A percentile compares a stretch with the other conserved stretches of the same genome.
phyloP scores from a whole-genome alignment of 1,140 invertebrate genomes.

The Centruroides vittatus region DNA sequence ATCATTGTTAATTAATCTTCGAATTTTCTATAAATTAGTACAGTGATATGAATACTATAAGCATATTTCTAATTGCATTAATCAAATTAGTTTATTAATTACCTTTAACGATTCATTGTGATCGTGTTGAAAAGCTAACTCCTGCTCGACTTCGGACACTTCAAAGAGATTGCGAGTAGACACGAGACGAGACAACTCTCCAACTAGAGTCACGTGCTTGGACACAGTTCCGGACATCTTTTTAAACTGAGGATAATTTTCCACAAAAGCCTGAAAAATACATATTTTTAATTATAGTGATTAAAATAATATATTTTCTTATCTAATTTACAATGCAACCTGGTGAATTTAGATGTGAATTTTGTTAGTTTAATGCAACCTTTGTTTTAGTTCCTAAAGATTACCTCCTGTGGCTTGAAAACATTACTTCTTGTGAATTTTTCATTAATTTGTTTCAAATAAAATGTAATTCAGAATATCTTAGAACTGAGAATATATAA shows the following conservation, averaged over 20 bases:
- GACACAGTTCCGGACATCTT: constrained; percentile 97
- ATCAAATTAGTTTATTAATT: no score
- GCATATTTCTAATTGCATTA: background rate
- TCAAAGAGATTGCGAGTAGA: constrained; percentile 62
- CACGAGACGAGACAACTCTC: constrained; percentile 79
- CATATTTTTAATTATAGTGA: background rate
- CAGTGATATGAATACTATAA: background rate
- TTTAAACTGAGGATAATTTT: constrained; percentile 96
- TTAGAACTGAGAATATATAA: no score
- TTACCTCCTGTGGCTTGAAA: no score
- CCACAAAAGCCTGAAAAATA: constrained; percentile 62
- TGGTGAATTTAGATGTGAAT: no score
- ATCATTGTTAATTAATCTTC: constrained; percentile 49
- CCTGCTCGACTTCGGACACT: constrained; percentile 93
- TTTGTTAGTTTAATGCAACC: no score
- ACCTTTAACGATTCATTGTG: constrained; percentile 73
- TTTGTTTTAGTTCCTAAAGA: no score
- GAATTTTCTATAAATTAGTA: constrained; percentile 42
- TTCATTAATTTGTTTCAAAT: no score
- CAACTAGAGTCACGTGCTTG: constrained; percentile 92
- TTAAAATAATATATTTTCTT: background rate
- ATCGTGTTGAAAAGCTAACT: constrained; percentile 82
- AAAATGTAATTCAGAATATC: no score
- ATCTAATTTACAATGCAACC: background rate
- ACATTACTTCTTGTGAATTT: no score